Percentiles rank a stretch among this genome's conserved stretches.
Conservation (phyloP, 1,140 invertebrate species). For the Drosophila fuyamai region DNA sequence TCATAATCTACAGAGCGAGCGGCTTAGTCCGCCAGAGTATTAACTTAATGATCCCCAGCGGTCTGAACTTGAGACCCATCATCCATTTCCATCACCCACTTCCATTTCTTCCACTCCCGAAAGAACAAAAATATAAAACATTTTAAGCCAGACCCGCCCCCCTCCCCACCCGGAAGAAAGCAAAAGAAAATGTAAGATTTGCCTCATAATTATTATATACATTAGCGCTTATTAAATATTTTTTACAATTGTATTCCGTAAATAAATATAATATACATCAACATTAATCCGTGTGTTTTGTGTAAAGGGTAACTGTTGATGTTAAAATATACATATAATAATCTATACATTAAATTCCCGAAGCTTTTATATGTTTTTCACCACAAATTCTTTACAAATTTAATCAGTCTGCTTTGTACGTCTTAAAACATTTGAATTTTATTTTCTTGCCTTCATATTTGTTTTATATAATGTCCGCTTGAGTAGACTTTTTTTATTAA, state of each 20-base stretch:
- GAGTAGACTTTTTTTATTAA: too few relatives aligned
- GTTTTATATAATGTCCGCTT: too few relatives aligned
- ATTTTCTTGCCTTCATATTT: too few relatives aligned
- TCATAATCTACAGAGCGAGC: slow-evolving; percentile 5
- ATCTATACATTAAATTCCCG: too few relatives aligned
- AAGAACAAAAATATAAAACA: not conserved
- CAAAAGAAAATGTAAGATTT: slow-evolving; percentile 64
- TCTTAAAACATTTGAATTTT: too few relatives aligned
- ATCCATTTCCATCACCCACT: not conserved
- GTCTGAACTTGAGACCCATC: slow-evolving; percentile 15
- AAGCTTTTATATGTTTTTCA: too few relatives aligned
- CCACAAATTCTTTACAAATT: too few relatives aligned
- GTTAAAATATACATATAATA: too few relatives aligned
- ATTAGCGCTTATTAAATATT: slow-evolving; percentile 66
- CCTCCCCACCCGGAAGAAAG: slow-evolving; percentile 22
- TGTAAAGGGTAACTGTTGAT: too few relatives aligned
- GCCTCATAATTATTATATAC: slow-evolving; percentile 70
- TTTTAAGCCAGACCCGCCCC: not conserved
- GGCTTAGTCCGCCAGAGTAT: slow-evolving; percentile 1
- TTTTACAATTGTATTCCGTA: slow-evolving; percentile 75
- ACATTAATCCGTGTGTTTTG: slow-evolving; percentile 8
- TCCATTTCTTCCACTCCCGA: slow-evolving; percentile 44
- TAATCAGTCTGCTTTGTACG: too few relatives aligned
- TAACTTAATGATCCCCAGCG: slow-evolving; percentile 1
- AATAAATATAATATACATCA: slow-evolving; percentile 59